These are phyloP conservation scores for Zenarchopterus dispar DNA, from an alignment of 2,797 vertebrate species.

Conservation along the genomic window DNA sequence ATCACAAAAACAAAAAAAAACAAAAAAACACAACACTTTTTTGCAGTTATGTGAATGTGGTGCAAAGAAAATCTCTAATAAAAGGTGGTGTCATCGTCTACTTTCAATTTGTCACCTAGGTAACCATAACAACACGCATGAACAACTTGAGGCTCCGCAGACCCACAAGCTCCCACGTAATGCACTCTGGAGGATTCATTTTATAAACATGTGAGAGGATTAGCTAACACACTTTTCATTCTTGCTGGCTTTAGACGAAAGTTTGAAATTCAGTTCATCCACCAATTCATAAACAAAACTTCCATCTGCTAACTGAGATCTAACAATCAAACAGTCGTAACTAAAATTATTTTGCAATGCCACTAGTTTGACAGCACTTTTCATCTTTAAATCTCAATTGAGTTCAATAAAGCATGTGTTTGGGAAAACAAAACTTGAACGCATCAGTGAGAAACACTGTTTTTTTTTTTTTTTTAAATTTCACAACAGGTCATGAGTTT, in stretches of 20 bases:
- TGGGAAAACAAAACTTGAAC: background rate
- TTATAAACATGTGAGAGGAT: background rate
- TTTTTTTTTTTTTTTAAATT: too few species aligned
- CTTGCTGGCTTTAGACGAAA: background rate
- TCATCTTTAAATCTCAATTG: background rate
- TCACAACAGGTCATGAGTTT: background rate
- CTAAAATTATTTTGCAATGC: background rate
- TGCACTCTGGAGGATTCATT: background rate
- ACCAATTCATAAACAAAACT: background rate
- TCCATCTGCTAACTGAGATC: background rate
- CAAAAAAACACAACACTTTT: too few species aligned
- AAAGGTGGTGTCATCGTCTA: too few species aligned
- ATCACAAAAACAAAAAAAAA: too few species aligned
- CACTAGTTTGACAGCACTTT: background rate
- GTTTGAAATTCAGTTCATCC: slow-evolving; percentile 1
- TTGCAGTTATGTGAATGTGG: too few species aligned
- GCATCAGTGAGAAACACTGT: slow-evolving; percentile 1
- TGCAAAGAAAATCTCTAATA: too few species aligned
- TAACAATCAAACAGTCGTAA: background rate
- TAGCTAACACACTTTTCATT: background rate
- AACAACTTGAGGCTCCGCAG: too few species aligned
- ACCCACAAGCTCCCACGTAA: too few species aligned
- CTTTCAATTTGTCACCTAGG: too few species aligned
- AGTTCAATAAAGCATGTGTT: background rate
- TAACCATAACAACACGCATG: too few species aligned